These are phyloP conservation scores for Hestina assimilis DNA, from an alignment of 1,140 invertebrate species.

Conservation along the genomic window DNA sequence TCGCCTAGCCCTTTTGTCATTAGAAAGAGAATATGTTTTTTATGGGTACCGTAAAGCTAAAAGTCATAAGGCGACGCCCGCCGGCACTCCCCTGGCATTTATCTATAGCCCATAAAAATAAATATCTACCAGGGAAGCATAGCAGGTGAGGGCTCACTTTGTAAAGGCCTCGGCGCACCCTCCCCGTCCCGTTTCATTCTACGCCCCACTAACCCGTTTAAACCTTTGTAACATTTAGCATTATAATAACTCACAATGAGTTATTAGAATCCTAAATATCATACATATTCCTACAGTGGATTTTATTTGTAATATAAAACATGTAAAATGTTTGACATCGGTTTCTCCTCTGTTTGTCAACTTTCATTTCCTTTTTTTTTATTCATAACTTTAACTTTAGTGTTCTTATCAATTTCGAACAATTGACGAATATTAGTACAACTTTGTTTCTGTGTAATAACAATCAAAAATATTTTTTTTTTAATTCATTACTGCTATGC, in stretches of 20 bases:
- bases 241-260: not conserved
- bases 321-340: no score
- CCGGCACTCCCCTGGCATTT: conserved; percentile 72
- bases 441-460: no score
- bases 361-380: no score
- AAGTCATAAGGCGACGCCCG: conserved; percentile 49
- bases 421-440: no score
- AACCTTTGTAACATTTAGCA: conserved; percentile 15
- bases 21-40: conserved; percentile 24
- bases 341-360: no score
- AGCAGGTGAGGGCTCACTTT: conserved; percentile 46
- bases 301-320: no score
- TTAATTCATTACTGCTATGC: no score
- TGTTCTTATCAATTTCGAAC: no score
- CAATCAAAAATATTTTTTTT: no score
- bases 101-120: conserved; percentile 74
- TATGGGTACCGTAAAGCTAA: conserved; percentile 23
- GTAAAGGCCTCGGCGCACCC: conserved; percentile 68
- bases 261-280: no score
- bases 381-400: no score
- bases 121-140: conserved; percentile 70
- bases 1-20: conserved; percentile 24
- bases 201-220: conserved; percentile 65
- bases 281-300: no score
- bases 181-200: conserved; percentile 45